Evolutionary conservation across 2,797 vertebrate species (phyloP).

Genomic region (Dendrocincla tyrannina): DNA sequence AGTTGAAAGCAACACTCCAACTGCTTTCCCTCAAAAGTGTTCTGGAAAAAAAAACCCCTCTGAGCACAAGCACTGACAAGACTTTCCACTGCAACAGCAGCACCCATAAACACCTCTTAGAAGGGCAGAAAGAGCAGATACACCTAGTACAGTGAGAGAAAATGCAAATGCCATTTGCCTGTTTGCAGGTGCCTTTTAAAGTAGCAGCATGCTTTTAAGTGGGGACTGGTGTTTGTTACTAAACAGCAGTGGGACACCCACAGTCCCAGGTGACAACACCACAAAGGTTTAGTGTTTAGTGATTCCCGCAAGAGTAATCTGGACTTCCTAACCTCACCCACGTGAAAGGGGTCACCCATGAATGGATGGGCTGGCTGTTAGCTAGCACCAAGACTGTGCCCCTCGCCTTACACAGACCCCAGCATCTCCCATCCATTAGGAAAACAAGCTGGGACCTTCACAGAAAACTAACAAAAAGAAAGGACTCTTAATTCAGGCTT

Average conservation of each 20-base stretch:
- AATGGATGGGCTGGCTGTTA: neutral
- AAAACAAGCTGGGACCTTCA: neutral
- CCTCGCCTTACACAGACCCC: neutral
- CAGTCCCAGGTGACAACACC: neutral
- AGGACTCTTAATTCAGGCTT: neutral
- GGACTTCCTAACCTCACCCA: rapidly evolving
- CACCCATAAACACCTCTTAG: rapidly evolving
- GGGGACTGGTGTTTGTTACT: neutral
- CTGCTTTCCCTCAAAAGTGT: neutral
- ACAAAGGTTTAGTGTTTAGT: neutral
- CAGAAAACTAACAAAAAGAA: neutral
- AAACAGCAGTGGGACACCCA: neutral
- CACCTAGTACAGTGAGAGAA: neutral
- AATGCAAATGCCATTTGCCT: neutral
- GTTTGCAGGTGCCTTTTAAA: neutral
- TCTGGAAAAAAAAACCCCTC: neutral
- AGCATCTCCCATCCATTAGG: neutral
- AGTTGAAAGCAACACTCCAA: neutral
- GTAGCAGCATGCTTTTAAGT: neutral
- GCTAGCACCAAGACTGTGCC: neutral
- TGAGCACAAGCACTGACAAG: neutral
- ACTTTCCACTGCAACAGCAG: neutral
- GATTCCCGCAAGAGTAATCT: neutral
- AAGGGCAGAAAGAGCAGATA: neutral
- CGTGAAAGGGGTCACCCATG: rapidly evolving